Conservation (phyloP, 1,140 invertebrate species). For the Drosophila mojavensis region DNA sequence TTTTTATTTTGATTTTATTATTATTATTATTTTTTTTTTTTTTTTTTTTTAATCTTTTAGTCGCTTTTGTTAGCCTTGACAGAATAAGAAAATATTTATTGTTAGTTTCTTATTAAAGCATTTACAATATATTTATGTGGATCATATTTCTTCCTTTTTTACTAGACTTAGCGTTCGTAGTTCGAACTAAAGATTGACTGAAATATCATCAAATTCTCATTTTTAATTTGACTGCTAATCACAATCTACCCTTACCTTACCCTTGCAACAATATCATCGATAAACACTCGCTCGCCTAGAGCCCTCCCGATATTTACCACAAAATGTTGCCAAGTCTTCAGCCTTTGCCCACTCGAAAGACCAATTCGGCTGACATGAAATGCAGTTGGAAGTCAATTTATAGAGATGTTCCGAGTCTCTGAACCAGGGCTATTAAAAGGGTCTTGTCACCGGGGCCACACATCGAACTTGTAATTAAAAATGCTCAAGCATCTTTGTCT, state of each 20-base stretch:
- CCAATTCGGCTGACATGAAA: constrained; percentile 42
- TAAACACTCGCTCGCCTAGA: too few relatives aligned
- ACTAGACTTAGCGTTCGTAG: too few relatives aligned
- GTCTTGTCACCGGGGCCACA: constrained; percentile 26
- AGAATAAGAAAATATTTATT: too few relatives aligned
- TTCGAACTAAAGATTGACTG: not conserved
- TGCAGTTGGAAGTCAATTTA: constrained; percentile 50
- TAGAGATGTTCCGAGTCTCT: constrained; percentile 30
- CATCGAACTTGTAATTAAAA: constrained; percentile 44
- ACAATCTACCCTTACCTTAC: too few relatives aligned
- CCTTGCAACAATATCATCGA: too few relatives aligned
- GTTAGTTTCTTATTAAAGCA: not conserved
- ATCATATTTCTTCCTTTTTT: too few relatives aligned
- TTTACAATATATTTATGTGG: not conserved
- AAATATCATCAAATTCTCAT: not conserved
- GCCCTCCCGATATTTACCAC: too few relatives aligned
- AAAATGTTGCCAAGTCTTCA: constrained; percentile 3
- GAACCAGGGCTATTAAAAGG: constrained; percentile 26
- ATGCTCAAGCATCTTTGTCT: constrained; percentile 2
- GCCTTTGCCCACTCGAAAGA: constrained; percentile 45
- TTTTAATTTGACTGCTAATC: not conserved
- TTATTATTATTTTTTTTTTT: too few relatives aligned
- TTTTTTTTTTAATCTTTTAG: too few relatives aligned
- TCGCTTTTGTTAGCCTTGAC: too few relatives aligned
- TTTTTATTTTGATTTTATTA: too few relatives aligned